Conservation (phyloP, 1,140 invertebrate genomes). For the Achatina immaculata region DNA sequence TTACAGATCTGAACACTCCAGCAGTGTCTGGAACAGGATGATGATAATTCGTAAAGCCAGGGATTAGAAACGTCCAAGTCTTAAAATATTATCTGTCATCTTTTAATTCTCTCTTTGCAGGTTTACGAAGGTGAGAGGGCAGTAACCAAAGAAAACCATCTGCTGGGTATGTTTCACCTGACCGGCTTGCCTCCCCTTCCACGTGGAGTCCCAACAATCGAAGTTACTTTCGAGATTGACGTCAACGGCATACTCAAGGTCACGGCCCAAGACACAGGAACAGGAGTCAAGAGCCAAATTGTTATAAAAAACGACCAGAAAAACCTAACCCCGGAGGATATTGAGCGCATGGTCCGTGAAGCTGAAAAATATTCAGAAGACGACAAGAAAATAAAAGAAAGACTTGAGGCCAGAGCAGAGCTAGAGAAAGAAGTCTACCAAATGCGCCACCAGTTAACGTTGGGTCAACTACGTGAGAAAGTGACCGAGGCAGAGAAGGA, state of each 20-base stretch:
- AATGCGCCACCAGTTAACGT: conserved; percentile 95
- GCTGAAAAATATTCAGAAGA: conserved; percentile 64
- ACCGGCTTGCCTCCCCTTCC: conserved; percentile 98
- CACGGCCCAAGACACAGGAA: conserved; percentile 98
- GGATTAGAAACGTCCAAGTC: too few species aligned
- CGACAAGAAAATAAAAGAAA: conserved; percentile 80
- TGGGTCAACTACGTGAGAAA: conserved; percentile 97
- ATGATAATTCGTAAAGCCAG: too few species aligned
- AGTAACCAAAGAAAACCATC: conserved; percentile 99
- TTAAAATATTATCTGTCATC: too few species aligned
- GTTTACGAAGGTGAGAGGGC: conserved; percentile 97
- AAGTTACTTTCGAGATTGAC: conserved; percentile 99
- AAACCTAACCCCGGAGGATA: conserved; percentile 95
- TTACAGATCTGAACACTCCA: too few species aligned
- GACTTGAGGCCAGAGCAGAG: conserved; percentile 88
- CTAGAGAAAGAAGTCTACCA: conserved; percentile 98
- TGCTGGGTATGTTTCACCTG: conserved; percentile 97
- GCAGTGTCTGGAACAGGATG: too few species aligned
- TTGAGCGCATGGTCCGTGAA: conserved; percentile 92
- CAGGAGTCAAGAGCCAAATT: conserved; percentile 97
- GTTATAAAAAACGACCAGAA: conserved; percentile 99
- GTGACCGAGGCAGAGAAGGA: conserved; percentile 90
- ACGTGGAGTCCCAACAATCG: conserved; percentile 96
- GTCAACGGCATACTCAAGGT: conserved; percentile 95
- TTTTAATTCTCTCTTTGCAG: not conserved